phyloP scores from a whole-genome alignment of 2,113 vertebrate species.

The Piprites chloris region DNA sequence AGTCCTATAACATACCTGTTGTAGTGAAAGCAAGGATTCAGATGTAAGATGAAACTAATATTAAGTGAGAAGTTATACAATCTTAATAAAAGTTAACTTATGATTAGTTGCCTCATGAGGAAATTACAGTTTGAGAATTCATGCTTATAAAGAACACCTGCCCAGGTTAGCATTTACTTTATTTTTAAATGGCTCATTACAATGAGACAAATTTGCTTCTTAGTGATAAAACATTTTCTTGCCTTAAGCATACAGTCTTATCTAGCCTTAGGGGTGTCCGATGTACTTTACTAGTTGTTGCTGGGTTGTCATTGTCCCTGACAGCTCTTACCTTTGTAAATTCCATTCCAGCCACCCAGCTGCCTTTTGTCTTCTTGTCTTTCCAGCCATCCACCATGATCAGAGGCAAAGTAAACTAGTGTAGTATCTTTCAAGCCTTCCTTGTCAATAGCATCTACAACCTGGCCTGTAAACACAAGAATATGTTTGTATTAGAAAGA shows the following conservation, averaged over 20 bases:
- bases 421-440: conserved; percentile 78
- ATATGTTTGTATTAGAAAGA: background rate
- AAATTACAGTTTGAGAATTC: background rate
- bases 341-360: conserved; percentile 75
- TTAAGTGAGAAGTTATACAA: background rate
- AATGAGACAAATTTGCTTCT: background rate
- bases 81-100: background rate
- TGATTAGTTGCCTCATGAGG: background rate
- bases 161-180: background rate
- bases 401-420: conserved; percentile 87
- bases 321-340: conserved; percentile 81
- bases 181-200: background rate
- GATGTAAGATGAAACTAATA: background rate
- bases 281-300: background rate
- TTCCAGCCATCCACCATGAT: conserved; percentile 88
- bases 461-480: conserved; percentile 70
- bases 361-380: conserved; percentile 43
- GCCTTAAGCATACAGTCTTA: background rate
- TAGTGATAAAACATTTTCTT: background rate
- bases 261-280: background rate
- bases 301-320: background rate
- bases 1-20: background rate
- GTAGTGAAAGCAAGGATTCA: background rate
- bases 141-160: background rate
- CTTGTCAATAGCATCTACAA: conserved; percentile 76